phyloP scores from a whole-genome alignment of 2,113 vertebrate genomes.

The Meles meles region DNA sequence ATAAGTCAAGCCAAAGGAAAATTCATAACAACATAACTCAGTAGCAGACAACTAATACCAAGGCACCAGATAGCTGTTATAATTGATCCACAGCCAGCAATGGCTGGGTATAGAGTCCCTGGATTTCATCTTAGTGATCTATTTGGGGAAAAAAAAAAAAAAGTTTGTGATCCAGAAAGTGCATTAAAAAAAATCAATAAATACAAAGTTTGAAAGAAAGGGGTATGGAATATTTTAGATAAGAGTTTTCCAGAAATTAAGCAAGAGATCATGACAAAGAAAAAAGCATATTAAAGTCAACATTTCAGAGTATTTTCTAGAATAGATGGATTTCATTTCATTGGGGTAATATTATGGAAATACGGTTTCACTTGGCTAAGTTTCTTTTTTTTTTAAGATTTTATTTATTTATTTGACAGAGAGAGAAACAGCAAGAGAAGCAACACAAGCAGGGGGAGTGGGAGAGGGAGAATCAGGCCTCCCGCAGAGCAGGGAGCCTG shows the following conservation, averaged over 20 bases:
- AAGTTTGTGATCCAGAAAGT: not conserved
- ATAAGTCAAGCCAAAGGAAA: constrained; percentile 25
- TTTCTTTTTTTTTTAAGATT: too few relatives aligned
- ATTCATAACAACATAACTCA: constrained; percentile 46
- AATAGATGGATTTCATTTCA: not conserved
- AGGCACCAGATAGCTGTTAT: not conserved
- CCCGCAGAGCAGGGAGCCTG: too few relatives aligned
- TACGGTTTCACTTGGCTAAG: not conserved
- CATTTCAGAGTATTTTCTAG: not conserved
- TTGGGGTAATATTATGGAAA: not conserved
- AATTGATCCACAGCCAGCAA: not conserved
- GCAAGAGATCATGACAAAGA: not conserved
- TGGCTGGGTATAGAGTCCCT: not conserved
- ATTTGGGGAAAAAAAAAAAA: not conserved
- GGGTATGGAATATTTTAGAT: not conserved
- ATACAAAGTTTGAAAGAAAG: not conserved
- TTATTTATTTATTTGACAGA: too few relatives aligned
- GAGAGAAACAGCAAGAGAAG: too few relatives aligned
- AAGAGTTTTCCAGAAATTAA: not conserved
- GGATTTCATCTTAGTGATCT: not conserved
- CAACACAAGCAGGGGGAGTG: too few relatives aligned
- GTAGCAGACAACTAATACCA: not conserved
- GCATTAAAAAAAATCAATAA: not conserved
- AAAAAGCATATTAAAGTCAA: not conserved
- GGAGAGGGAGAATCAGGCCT: too few relatives aligned